phyloP scores from a whole-genome alignment of 2,797 vertebrate genomes.

The Amniataba percoides region DNA sequence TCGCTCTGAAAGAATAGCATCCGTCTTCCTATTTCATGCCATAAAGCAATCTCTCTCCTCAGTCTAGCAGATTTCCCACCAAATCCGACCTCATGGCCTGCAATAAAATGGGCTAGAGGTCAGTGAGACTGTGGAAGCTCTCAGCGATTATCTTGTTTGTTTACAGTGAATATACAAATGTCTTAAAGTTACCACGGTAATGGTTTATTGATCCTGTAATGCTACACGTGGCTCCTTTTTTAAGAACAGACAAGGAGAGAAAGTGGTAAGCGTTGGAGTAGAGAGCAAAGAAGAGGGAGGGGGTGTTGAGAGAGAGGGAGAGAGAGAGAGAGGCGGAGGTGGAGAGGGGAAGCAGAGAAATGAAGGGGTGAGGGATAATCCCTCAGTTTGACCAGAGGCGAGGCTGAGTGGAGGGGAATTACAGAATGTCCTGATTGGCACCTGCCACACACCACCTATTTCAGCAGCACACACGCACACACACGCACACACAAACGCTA shows the following conservation, averaged over 20 bases:
- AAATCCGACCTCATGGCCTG: constrained; percentile 17
- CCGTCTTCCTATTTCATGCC: constrained; percentile 22
- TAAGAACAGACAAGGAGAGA: constrained; percentile 5
- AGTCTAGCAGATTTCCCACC: constrained; percentile 22
- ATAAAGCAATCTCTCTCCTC: constrained; percentile 22
- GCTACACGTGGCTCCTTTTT: constrained; percentile 14
- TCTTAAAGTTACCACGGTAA: constrained; percentile 46
- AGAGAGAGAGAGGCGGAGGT: constrained; percentile 28
- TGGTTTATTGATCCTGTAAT: constrained; percentile 56
- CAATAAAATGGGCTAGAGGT: constrained; percentile 15
- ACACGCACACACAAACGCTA: constrained; percentile 22
- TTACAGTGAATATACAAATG: constrained; percentile 57
- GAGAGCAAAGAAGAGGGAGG: constrained; percentile 9
- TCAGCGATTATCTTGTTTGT: constrained; percentile 32
- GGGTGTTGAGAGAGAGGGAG: constrained; percentile 22
- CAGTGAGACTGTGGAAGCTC: neutral
- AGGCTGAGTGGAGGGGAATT: constrained; percentile 69
- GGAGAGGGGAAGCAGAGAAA: constrained; percentile 43
- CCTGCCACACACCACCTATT: constrained; percentile 57
- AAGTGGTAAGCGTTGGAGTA: constrained; percentile 6
- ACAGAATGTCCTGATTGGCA: constrained; percentile 72
- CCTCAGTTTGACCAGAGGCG: constrained; percentile 65
- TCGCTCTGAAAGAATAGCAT: constrained; percentile 22
- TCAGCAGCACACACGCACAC: constrained; percentile 4
- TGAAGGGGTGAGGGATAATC: constrained; percentile 71